A percentile compares a stretch with the other conserved stretches of the same genome.
Conservation (phyloP, 2,113 vertebrate genomes). For the Rhegmatorhina hoffmannsi region DNA sequence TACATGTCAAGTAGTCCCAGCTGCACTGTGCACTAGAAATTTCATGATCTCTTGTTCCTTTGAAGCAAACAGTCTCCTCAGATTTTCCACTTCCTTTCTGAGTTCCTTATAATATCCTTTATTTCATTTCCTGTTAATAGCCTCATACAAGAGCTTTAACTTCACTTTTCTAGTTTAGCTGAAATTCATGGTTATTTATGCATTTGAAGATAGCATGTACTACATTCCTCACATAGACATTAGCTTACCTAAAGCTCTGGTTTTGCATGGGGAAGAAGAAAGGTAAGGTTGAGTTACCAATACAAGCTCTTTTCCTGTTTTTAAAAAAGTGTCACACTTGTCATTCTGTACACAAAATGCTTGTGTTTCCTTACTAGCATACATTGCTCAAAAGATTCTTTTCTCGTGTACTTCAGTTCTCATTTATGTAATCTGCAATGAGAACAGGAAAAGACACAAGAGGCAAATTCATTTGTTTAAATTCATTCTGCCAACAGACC, state of each 20-base stretch:
- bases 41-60: background rate
- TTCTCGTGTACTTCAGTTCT: slow-evolving; percentile 18
- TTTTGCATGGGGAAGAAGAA: background rate
- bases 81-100: background rate
- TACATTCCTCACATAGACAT: background rate
- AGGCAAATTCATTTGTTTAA: slow-evolving; percentile 30
- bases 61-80: background rate
- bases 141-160: background rate
- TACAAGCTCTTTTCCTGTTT: background rate
- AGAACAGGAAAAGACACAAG: slow-evolving; percentile 7
- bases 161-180: background rate
- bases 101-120: background rate
- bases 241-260: background rate
- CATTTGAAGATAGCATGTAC: background rate
- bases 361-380: background rate
- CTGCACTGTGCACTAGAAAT: background rate
- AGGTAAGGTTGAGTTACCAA: background rate
- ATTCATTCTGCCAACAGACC: background rate
- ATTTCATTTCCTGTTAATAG: background rate
- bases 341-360: background rate
- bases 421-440: background rate
- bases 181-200: background rate
- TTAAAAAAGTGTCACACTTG: background rate
- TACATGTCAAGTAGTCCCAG: background rate
- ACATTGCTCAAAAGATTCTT: background rate